Evolutionary conservation across 2,888 invertebrate species (phyloP).

Genomic region (Temnothorax unifasciatus): DNA sequence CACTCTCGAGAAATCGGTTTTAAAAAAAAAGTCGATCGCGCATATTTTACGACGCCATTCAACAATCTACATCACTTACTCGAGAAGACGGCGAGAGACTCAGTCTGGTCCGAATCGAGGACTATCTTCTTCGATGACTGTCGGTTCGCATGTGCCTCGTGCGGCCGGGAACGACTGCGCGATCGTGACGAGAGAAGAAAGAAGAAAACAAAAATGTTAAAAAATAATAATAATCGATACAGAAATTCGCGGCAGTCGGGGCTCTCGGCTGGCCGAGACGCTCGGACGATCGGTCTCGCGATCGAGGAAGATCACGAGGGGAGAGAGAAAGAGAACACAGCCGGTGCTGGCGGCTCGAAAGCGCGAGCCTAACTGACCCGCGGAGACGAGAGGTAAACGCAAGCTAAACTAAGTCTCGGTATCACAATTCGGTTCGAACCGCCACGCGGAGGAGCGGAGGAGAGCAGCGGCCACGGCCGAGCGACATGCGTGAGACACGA

Average conservation of each 20-base stretch:
- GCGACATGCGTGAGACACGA: conserved; percentile 36
- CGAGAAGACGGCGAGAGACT: conserved; percentile 31
- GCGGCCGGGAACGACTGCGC: conserved; percentile 17
- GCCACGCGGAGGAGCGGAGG: conserved; percentile 54
- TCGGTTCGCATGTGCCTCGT: conserved; percentile 48
- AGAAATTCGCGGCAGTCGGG: conserved; percentile 10
- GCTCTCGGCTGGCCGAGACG: neutral
- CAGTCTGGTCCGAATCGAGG: conserved; percentile 44
- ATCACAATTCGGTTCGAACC: conserved; percentile 81
- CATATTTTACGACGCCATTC: neutral
- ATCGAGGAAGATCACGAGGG: conserved; percentile 29
- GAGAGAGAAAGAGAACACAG: conserved; percentile 52
- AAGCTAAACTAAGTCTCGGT: conserved; percentile 80
- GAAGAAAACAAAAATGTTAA: neutral
- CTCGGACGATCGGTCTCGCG: neutral
- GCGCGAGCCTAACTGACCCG: conserved; percentile 84
- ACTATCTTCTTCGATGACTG: conserved; percentile 39
- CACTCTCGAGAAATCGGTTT: neutral
- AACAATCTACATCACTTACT: conserved; percentile 56
- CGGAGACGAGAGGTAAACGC: conserved; percentile 81
- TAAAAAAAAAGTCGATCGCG: neutral
- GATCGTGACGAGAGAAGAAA: neutral
- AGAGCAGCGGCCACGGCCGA: conserved; percentile 24
- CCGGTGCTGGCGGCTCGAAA: conserved; percentile 83
- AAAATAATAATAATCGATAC: neutral